Evolutionary conservation across 2,797 vertebrate species (phyloP), one percentile per base, ranked within the genome.

Genomic region (Sus cebifrons): DNA sequence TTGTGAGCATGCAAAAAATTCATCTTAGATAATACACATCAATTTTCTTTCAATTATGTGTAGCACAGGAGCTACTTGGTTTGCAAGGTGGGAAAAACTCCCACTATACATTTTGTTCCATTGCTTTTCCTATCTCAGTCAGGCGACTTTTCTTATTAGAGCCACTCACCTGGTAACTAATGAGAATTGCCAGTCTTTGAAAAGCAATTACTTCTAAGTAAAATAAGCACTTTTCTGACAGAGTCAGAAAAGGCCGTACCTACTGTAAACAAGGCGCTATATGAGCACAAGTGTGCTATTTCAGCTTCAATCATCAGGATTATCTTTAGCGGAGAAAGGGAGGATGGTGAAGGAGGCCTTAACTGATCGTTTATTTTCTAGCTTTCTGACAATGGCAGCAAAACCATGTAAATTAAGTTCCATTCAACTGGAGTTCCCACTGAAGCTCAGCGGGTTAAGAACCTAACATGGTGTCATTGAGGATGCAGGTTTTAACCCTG

Each of bases 171-270:
- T 95, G 94, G 83, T 79, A 96, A 83, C 96, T 97, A 96, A 96
- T 68, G 82, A 97, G 96, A 94, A 62, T 77, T 68, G 74, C 78
- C 86, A 95, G 91, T 21, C 83, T 97, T 91, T 96, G 82, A 89
- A 97, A 96, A 96, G 96, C 85, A 97, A 95, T 96, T 95, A 91
- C 86, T 96, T 97, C 91, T 96, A 78, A 95, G 94, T 94, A 96
- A 97, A 97, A 94, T 25, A 94, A 77, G 93, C 23, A 88, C 44
- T 93, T 97, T 87, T 95, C 93, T 89, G 91, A 89, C 94, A 84
- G n/a, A 94, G 65, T 58, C 56, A 14, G 73, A n/a, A 67, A 95
- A 96, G 71, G 64, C 70, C 29, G 84, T 27, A 75, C 23, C 5
- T 25, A 40, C 62, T 54, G 29, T 96, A 95, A 96, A 91, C 70